phyloP scores from a whole-genome alignment of 2,888 invertebrate genomes.

The Orgyia antiqua region DNA sequence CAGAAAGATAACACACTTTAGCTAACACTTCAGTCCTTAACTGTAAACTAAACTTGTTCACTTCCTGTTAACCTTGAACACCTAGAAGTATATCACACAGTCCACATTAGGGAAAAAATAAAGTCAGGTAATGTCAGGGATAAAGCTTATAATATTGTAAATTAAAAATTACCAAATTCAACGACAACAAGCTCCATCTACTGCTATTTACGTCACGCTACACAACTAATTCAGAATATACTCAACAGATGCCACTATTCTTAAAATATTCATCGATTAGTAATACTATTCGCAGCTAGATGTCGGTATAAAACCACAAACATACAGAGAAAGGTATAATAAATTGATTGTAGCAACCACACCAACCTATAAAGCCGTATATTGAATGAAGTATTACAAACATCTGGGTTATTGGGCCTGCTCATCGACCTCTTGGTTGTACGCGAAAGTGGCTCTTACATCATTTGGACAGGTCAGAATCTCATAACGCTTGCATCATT shows the following conservation, averaged over 20 bases:
- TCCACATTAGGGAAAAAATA: no score
- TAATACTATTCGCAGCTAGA: conserved; percentile 20
- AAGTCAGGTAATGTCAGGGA: no score
- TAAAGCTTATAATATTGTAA: no score
- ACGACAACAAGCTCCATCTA: no score
- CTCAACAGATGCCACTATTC: conserved; percentile 26
- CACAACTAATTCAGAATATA: conserved; percentile 13
- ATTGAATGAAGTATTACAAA: conserved; percentile 29
- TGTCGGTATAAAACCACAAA: conserved; percentile 24
- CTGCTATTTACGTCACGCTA: no score
- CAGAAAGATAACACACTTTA: no score
- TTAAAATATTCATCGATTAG: conserved; percentile 8
- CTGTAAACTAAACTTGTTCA: no score
- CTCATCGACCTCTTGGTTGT: conserved; percentile 45
- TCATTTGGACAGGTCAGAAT: conserved; percentile 56
- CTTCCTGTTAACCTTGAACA: no score
- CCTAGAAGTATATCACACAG: no score
- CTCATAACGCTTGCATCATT: conserved; percentile 63
- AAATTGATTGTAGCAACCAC: conserved; percentile 12
- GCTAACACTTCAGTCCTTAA: no score
- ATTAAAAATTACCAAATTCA: no score
- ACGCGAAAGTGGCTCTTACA: conserved; percentile 70
- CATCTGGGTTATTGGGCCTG: conserved; percentile 65
- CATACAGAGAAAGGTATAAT: conserved; percentile 22
- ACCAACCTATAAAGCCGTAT: conserved; percentile 31